These are phyloP conservation scores for Furcifer pardalis DNA, from an alignment of 2,797 vertebrate species.

Conservation along the genomic window DNA sequence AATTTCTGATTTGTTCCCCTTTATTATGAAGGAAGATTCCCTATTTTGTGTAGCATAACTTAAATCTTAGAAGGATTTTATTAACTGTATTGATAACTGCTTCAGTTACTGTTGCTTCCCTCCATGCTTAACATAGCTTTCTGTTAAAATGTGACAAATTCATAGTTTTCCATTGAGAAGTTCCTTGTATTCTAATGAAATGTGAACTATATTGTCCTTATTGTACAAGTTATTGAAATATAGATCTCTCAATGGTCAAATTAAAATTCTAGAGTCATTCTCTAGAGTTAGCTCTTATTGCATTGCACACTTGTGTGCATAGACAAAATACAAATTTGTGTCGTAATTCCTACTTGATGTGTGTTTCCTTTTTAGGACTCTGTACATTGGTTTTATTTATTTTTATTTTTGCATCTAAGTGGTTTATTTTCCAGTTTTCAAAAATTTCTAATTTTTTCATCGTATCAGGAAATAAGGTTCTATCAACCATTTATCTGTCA, in stretches of 20 bases:
- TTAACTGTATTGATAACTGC: not conserved
- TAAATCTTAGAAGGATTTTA: not conserved
- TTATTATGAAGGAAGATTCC: not conserved
- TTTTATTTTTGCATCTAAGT: too few species aligned
- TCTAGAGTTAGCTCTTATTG: constrained; percentile 15
- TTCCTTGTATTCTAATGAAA: not conserved
- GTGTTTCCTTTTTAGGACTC: not conserved
- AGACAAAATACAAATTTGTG: constrained; percentile 19
- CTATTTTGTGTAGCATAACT: not conserved
- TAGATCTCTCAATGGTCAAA: not conserved
- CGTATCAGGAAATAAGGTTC: not conserved
- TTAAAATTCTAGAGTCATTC: constrained; percentile 2
- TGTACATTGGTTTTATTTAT: not conserved
- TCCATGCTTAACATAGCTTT: not conserved
- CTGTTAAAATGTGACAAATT: not conserved
- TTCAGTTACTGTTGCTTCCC: not conserved
- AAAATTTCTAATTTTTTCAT: not conserved
- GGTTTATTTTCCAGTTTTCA: not conserved
- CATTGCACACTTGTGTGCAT: not conserved
- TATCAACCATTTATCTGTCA: not conserved
- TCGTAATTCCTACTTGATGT: not conserved
- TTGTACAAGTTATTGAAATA: not conserved
- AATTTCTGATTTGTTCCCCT: constrained; percentile 5
- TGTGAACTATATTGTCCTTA: constrained; percentile 17
- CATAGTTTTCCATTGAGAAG: not conserved